Percentiles rank a stretch among this genome's conserved stretches.
Conservation (phyloP, 2,113 vertebrate species). For the Centropus bengalensis region DNA sequence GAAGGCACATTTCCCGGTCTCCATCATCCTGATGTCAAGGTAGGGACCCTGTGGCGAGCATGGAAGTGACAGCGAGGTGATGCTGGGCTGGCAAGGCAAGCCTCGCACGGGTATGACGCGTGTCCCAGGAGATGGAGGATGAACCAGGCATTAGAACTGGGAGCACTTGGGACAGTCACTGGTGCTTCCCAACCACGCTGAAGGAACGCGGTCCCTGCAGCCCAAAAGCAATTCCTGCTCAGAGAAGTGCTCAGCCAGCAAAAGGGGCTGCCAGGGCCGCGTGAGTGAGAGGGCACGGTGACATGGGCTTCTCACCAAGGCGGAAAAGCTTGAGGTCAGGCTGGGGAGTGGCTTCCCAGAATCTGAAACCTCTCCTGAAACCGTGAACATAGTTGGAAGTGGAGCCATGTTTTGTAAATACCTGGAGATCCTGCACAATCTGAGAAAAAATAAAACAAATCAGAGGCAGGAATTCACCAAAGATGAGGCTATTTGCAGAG, state of each 20-base stretch:
- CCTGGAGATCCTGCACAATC: not conserved
- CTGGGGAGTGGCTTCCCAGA: not conserved
- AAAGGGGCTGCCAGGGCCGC: not conserved
- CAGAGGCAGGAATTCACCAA: not conserved
- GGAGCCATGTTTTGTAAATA: not conserved
- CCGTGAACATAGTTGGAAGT: not conserved
- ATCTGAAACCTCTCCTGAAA: not conserved
- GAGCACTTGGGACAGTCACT: fast-evolving
- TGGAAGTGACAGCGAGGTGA: not conserved
- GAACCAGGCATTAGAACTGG: not conserved
- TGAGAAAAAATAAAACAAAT: not conserved
- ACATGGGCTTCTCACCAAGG: not conserved
- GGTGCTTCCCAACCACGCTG: fast-evolving
- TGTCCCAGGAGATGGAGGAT: not conserved
- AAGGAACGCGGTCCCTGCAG: not conserved
- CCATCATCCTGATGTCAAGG: not conserved
- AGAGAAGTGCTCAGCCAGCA: not conserved
- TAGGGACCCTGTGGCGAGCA: not conserved
- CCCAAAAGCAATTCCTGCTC: not conserved
- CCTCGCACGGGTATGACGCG: fast-evolving
- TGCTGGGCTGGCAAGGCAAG: not conserved
- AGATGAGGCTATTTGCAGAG: not conserved
- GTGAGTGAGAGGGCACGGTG: fast-evolving
- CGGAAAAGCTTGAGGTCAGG: not conserved
- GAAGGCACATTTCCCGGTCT: not conserved